Base-by-base conservation (phyloP, 1,140 invertebrate species). In the Globodera ellingtonae region DNA sequence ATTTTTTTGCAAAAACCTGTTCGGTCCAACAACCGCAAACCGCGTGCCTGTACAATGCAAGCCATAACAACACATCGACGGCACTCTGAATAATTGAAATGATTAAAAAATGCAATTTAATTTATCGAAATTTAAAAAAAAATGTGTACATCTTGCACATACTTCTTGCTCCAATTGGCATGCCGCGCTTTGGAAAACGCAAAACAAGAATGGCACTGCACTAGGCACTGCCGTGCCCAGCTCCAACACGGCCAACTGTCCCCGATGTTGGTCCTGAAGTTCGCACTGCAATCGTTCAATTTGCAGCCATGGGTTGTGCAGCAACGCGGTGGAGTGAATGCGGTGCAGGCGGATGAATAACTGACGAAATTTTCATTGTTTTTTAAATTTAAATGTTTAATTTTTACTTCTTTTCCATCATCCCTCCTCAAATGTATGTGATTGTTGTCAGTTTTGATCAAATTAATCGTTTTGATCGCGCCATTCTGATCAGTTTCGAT, bases 121-220 rank as follows among this genome's bases (percentile, higher is more conserved):
- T 15, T n/a, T 59, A 35, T 3, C 1, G 0, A 35, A 24, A 70
- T 35, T 21, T 0, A 47, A 35, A 13, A 44, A 69, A 44, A 44
- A 69, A 15, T 72, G 6, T 18, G 10, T 46, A 44, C 13, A 75
- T n/a, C 35, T 65, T 24, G 15, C 65, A 74, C 83, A 72, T 48
- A 77, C 75, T 62, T 86, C 85, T 44, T 82, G 79, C 50, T 88
- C 87, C 52, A 88, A 67, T 82, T 88, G 87, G 69, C 87, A 88
- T n/a, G 88, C 87, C n/a, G 81, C 71, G 69, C 82, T 82, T 75
- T 89, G 89, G 5, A 89, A 75, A 13, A 86, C 88, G 81, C 87
- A 89, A 24, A 87, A 74, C 21, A 89, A 62, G 47, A 84, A 84
- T 24, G 86, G 86, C 21, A 85, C 67, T 44, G 86, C 75, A 35